Evolutionary conservation across 2,113 vertebrate species (phyloP).

Genomic region (Ameiurus melas): DNA sequence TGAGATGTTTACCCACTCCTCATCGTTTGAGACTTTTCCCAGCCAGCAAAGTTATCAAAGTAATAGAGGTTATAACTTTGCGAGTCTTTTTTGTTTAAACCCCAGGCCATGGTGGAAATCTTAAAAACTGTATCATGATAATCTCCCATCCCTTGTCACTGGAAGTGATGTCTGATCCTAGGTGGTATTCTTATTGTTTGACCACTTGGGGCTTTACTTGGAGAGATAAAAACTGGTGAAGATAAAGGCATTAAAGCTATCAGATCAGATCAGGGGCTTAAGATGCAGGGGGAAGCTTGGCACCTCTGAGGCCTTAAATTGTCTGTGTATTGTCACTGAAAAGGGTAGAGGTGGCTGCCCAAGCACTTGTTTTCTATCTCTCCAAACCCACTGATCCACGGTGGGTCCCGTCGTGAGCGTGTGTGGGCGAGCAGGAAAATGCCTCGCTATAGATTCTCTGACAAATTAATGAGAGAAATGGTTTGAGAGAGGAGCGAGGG

Average conservation of each 20-base stretch:
- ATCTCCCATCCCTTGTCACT: neutral
- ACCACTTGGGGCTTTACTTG: neutral
- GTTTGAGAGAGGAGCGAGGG: slow-evolving; percentile 57
- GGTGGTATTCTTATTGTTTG: neutral
- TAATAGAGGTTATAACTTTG: slow-evolving; percentile 13
- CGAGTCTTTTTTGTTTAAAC: neutral
- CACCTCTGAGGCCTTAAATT: slow-evolving; percentile 48
- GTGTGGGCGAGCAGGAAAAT: slow-evolving; percentile 67
- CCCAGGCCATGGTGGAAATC: no score
- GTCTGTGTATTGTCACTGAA: slow-evolving; percentile 45
- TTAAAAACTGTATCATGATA: neutral
- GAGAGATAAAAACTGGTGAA: slow-evolving; percentile 3
- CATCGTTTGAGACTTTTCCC: slow-evolving; percentile 15
- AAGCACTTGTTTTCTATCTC: slow-evolving; percentile 37
- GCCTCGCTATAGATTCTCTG: slow-evolving; percentile 72
- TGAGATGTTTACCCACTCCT: neutral
- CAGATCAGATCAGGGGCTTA: neutral
- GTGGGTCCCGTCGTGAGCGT: slow-evolving; percentile 50
- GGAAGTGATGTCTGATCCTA: neutral
- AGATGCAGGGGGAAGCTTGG: slow-evolving; percentile 20
- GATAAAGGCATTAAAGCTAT: slow-evolving; percentile 8
- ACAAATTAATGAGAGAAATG: slow-evolving; percentile 67
- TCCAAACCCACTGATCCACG: slow-evolving; percentile 45
- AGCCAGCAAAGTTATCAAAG: neutral
- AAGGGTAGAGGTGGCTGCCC: slow-evolving; percentile 45